Conservation (phyloP, 1,140 invertebrate species). For the Platyscapa corneri region DNA sequence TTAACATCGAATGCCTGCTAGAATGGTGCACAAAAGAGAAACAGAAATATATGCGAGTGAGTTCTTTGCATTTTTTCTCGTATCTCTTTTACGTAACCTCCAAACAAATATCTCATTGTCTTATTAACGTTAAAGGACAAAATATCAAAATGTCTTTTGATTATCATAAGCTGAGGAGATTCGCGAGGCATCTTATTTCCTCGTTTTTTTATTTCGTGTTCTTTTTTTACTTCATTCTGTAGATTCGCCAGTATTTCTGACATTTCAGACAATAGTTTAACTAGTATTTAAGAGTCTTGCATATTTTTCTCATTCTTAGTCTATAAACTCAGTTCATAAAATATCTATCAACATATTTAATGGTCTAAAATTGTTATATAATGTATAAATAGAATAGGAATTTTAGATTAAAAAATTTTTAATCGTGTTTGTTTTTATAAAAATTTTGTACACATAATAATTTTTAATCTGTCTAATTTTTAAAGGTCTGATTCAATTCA, state of each 20-base stretch:
- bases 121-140: slow-evolving; percentile 27
- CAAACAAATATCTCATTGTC: neutral
- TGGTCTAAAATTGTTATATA: no score
- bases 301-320: neutral
- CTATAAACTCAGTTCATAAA: slow-evolving; percentile 13
- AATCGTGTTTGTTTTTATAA: neutral
- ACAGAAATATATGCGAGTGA: neutral
- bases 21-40: neutral
- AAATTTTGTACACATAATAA: no score
- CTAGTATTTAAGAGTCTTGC: neutral
- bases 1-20: slow-evolving; percentile 25
- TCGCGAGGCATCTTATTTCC: neutral
- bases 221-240: slow-evolving; percentile 30
- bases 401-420: neutral
- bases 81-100: neutral
- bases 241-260: neutral
- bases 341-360: neutral
- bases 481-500: no score
- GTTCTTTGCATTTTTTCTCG: neutral
- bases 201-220: neutral
- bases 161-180: slow-evolving; percentile 17
- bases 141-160: slow-evolving; percentile 38
- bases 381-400: no score
- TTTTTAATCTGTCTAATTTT: no score
- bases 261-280: slow-evolving; percentile 31